These are phyloP conservation scores for Proctacanthus coquilletti DNA, from an alignment of 1,140 invertebrate genomes.

Conservation along the genomic window DNA sequence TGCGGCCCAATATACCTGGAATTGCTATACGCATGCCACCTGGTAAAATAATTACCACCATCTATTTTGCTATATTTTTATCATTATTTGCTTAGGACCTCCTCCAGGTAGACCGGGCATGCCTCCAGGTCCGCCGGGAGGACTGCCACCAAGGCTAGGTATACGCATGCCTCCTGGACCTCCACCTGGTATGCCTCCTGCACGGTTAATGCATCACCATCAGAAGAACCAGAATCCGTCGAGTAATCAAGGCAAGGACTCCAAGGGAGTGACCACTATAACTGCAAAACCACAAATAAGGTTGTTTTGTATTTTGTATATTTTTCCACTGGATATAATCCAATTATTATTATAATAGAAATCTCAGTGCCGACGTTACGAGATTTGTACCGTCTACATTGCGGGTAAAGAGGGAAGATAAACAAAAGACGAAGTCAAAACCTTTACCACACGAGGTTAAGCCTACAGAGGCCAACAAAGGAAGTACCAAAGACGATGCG, in stretches of 20 bases:
- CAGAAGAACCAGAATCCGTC: slow-evolving; percentile 14
- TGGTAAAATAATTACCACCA: too few relatives aligned
- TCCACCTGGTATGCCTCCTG: slow-evolving; percentile 44
- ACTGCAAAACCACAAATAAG: slow-evolving; percentile 88
- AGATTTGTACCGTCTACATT: slow-evolving; percentile 86
- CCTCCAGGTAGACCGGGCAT: slow-evolving; percentile 42
- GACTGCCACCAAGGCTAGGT: slow-evolving; percentile 31
- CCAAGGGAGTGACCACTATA: slow-evolving; percentile 50
- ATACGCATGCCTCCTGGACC: slow-evolving; percentile 45
- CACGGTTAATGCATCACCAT: slow-evolving; percentile 25
- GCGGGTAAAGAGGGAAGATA: slow-evolving; percentile 74
- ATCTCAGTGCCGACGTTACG: slow-evolving; percentile 87
- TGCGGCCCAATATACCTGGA: slow-evolving; percentile 24
- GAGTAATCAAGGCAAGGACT: slow-evolving; percentile 26
- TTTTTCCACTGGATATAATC: not conserved
- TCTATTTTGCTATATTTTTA: too few relatives aligned
- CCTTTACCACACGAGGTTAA: slow-evolving; percentile 29
- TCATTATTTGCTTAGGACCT: slow-evolving; percentile 40
- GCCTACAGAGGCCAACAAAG: slow-evolving; percentile 31
- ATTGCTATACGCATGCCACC: slow-evolving; percentile 7
- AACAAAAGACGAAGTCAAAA: slow-evolving; percentile 32
- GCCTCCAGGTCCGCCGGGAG: slow-evolving; percentile 45
- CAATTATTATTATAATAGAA: slow-evolving; percentile 34
- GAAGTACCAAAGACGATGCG: slow-evolving; percentile 86
- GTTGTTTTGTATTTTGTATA: slow-evolving; percentile 14